Evolutionary conservation across 2,797 vertebrate genomes (phyloP).

Genomic region (Anguilla obscura): DNA sequence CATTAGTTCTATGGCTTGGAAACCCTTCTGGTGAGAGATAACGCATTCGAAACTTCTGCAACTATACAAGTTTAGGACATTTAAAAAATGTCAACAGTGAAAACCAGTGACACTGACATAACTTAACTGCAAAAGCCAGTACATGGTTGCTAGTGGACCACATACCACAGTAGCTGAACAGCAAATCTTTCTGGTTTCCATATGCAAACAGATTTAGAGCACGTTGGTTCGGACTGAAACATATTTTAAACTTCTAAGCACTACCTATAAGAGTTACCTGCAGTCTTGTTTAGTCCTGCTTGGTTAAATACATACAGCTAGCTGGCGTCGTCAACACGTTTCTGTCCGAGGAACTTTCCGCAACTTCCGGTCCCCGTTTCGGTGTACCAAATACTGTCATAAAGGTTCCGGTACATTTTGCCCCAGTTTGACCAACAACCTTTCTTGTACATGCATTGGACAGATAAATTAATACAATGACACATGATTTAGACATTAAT

Average conservation of each 20-base stretch:
- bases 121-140: neutral
- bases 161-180: neutral
- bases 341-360: neutral
- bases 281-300: neutral
- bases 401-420: conserved; percentile 24
- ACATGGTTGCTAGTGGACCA: neutral
- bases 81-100: neutral
- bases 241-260: neutral
- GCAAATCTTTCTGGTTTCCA: neutral
- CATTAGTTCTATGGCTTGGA: neutral
- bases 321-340: neutral
- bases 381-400: neutral
- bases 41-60: neutral
- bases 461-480: neutral
- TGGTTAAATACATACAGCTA: neutral
- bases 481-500: neutral
- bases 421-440: neutral
- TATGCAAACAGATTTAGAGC: neutral
- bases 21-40: neutral
- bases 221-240: neutral
- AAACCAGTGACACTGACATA: neutral
- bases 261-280: neutral
- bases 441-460: neutral
- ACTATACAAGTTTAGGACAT: too few relatives aligned
- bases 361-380: conserved; percentile 4